Evolutionary conservation across 2,797 vertebrate species (phyloP).

Genomic region (Mareca strepera): DNA sequence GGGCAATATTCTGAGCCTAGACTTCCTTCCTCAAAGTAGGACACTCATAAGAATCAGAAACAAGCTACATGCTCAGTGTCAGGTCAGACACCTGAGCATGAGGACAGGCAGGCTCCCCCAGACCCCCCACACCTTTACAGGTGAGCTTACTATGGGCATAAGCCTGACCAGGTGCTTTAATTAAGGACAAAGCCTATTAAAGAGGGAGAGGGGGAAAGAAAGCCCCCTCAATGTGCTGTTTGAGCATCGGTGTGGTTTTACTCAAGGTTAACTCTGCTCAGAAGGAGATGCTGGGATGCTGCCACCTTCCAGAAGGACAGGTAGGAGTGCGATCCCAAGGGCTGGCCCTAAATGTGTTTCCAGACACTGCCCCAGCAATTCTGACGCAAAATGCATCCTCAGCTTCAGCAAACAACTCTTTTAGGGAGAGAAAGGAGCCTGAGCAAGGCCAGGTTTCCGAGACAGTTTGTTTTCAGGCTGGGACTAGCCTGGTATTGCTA

Average conservation of each 20-base stretch:
- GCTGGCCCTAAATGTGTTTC: neutral
- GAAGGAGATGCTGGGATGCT: neutral
- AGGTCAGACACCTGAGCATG: neutral
- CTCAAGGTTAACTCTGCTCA: neutral
- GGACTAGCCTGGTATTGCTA: neutral
- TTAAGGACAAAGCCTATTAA: neutral
- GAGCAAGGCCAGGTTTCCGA: neutral
- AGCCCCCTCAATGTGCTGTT: neutral
- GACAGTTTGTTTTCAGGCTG: neutral
- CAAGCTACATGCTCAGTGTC: neutral
- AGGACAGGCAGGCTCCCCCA: neutral
- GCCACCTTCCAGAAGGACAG: neutral
- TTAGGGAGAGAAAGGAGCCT: neutral
- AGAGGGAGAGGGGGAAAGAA: neutral
- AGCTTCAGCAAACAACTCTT: neutral
- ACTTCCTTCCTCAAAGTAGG: conserved; percentile 35
- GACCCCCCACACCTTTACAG: neutral
- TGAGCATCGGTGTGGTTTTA: neutral
- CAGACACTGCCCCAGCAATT: neutral
- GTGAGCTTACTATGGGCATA: neutral
- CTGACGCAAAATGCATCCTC: neutral
- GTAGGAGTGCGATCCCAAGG: neutral
- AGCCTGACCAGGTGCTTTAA: neutral
- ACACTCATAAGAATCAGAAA: neutral
- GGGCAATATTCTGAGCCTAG: neutral